A percentile compares a stretch with the other conserved stretches of the same genome.
phyloP scores from a whole-genome alignment of 1,140 invertebrate species.

The Neodiprion lecontei region DNA sequence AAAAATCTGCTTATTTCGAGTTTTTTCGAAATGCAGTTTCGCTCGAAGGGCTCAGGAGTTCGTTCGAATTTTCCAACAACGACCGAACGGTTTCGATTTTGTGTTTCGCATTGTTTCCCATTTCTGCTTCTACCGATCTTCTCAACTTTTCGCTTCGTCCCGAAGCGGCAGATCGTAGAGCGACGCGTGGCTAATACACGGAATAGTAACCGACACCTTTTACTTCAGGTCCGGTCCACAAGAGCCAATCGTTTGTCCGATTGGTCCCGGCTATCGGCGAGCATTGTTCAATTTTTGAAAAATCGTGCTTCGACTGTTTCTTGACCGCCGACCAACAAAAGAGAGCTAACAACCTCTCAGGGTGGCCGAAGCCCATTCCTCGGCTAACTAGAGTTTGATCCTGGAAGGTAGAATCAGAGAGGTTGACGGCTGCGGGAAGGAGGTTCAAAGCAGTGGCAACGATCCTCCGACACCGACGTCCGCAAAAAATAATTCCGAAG shows the following conservation, averaged over 20 bases:
- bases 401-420: constrained; percentile 39
- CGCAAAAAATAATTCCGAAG: constrained; percentile 21
- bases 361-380: constrained; percentile 1
- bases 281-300: constrained; percentile 46
- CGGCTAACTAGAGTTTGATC: constrained; percentile 52
- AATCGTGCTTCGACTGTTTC: constrained; percentile 27
- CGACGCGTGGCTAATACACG: not conserved
- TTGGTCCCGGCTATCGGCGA: constrained; percentile 48
- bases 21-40: too few species aligned
- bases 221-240: constrained; percentile 3
- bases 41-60: too few species aligned
- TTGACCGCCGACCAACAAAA: constrained; percentile 24
- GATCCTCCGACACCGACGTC: not conserved
- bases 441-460: not conserved
- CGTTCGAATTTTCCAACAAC: too few species aligned
- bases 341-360: constrained; percentile 33
- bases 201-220: not conserved
- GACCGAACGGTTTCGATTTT: not conserved
- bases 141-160: not conserved
- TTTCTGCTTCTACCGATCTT: too few species aligned
- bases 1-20: too few species aligned
- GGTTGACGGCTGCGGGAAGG: constrained; percentile 24
- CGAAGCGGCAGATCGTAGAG: constrained; percentile 3
- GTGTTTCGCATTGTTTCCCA: not conserved
- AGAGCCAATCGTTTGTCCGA: constrained; percentile 44